Conservation (phyloP, 2,113 vertebrate species). For the Aegithalos caudatus region DNA sequence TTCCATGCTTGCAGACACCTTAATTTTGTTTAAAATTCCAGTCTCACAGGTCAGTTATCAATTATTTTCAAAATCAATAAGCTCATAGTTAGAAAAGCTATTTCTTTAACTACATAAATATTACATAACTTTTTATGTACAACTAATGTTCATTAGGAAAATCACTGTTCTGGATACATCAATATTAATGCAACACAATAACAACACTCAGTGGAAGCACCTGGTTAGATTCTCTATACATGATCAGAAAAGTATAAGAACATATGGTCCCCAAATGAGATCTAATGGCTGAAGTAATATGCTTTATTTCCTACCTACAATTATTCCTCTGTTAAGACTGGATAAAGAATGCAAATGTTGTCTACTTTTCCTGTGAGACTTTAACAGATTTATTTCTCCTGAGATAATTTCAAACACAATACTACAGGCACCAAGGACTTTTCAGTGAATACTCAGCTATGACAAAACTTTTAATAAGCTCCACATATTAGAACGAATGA, state of each 20-base stretch:
- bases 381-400: not conserved
- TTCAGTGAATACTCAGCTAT: not conserved
- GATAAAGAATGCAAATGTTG: not conserved
- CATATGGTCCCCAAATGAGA: not conserved
- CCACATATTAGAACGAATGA: not conserved
- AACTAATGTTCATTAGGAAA: not conserved
- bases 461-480: not conserved
- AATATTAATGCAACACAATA: not conserved
- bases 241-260: not conserved
- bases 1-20: not conserved
- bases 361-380: not conserved
- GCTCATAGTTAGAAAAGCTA: not conserved
- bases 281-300: not conserved
- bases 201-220: not conserved
- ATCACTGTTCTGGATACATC: not conserved
- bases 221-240: not conserved
- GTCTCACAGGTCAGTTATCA: not conserved
- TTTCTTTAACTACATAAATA: not conserved
- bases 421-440: not conserved
- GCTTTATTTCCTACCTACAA: not conserved
- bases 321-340: not conserved
- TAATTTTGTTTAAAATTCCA: not conserved
- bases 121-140: not conserved
- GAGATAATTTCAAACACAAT: not conserved
- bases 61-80: not conserved